Base-by-base conservation (phyloP, 2,797 vertebrate genomes). In the Chaetophractus vellerosus region DNA sequence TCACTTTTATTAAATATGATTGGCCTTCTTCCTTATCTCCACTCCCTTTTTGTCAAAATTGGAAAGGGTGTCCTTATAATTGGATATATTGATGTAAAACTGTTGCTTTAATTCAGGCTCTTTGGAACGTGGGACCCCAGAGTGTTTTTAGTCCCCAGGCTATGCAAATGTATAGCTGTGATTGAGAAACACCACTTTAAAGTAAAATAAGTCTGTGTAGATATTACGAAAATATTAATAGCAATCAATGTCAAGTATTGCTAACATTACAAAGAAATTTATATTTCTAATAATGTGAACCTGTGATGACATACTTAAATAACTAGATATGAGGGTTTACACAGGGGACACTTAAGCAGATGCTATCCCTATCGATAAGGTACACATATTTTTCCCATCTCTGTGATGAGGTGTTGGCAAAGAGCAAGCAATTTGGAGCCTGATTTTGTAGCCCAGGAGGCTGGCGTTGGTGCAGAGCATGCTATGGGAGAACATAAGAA, bases 31-130 rank as follows among this genome's bases (percentile, higher is more conserved):
- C 26, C 76, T 69, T 88, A 41, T 91, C 31, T 86, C 9, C 12
- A 45, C 68, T 91, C 28, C 2, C 31, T 87, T 57, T 80, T 86
- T 71, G 57, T 74, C 59, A n/a, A 74, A 28, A 78, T 88, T 38
- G 59, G 63, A n/a, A 87, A 74, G 23, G 10, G 0, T 26, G 85
- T 19, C n/a, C 38, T 19, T 72, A 33, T 69, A 59, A 93, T 2
- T 84, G n/a, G 68, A 64, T 23, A 89, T 15, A 66, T 24, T 38
- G 24, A 61, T 10, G 74, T 55, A 61, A 66, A 84, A 33, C 33
- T 50, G 24, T n/a, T 66, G 28, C n/a, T 88, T 90, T 80, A 64
- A 72, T 74, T 94, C 78, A 66, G 48, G 80, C 18, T 86, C 72
- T 86, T 81, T 72, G 68, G 33, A 31, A 31, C 52, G 31, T 15